These are phyloP conservation scores for Edolisoma coerulescens DNA, from an alignment of 2,113 vertebrate species.

Conservation along the genomic window DNA sequence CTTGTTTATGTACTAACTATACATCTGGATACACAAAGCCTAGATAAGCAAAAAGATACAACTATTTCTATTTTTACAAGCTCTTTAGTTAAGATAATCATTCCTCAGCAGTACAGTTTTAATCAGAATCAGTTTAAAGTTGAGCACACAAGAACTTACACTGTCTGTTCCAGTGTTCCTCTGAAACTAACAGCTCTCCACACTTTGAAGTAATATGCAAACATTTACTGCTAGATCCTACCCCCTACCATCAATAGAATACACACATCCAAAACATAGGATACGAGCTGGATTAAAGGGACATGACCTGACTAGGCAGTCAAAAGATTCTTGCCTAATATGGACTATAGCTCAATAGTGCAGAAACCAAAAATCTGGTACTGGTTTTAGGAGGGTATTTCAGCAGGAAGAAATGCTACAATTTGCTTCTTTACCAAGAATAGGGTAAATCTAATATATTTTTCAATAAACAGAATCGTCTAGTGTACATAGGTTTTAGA, in stretches of 20 bases:
- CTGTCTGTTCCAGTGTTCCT: neutral
- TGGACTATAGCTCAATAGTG: neutral
- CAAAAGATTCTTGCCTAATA: neutral
- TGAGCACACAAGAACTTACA: neutral
- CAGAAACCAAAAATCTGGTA: neutral
- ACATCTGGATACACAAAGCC: neutral
- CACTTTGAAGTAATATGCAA: neutral
- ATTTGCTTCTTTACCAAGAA: neutral
- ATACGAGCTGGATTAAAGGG: neutral
- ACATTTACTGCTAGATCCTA: neutral
- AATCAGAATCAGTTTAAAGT: neutral
- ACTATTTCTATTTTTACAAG: neutral
- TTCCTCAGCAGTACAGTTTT: neutral
- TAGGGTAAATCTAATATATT: neutral
- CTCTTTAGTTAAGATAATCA: neutral
- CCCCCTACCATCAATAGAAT: neutral
- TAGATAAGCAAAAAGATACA: neutral
- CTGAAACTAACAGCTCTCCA: neutral
- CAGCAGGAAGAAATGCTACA: neutral
- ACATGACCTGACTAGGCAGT: neutral
- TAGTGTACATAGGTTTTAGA: neutral
- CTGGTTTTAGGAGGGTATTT: neutral
- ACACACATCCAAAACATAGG: neutral
- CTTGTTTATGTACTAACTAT: neutral
- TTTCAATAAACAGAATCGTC: neutral